Evolutionary conservation across 2,888 invertebrate species (phyloP).

Genomic region (Lasioglossum morio): DNA sequence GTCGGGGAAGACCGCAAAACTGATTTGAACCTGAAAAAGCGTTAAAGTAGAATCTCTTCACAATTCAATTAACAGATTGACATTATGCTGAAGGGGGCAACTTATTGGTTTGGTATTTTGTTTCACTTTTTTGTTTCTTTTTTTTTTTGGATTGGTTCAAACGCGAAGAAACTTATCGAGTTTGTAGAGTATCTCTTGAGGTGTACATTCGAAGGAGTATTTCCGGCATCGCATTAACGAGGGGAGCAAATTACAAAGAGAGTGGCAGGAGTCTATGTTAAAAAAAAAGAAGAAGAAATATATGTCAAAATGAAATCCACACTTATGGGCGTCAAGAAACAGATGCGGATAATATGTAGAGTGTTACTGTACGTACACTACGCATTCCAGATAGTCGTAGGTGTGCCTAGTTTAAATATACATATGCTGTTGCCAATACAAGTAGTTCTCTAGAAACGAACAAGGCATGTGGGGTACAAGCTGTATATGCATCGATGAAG

Average conservation of each 20-base stretch:
- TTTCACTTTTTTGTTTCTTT: neutral
- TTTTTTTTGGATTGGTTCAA: neutral
- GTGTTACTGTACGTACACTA: slow-evolving; percentile 60
- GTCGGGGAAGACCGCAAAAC: slow-evolving; percentile 83
- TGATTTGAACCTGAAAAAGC: slow-evolving; percentile 84
- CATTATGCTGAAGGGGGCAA: slow-evolving; percentile 50
- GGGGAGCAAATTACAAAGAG: slow-evolving; percentile 37
- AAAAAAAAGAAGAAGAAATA: neutral
- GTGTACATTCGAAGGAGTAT: slow-evolving; percentile 30
- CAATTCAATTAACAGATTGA: slow-evolving; percentile 58
- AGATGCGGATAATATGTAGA: slow-evolving; percentile 45
- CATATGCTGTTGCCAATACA: slow-evolving; percentile 56
- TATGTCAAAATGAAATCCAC: slow-evolving; percentile 49
- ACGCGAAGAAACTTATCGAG: slow-evolving; percentile 29
- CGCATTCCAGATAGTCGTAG: slow-evolving; percentile 67
- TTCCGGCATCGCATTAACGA: slow-evolving; percentile 32
- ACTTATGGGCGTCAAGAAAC: slow-evolving; percentile 45
- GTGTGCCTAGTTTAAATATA: slow-evolving; percentile 56
- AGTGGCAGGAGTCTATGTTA: slow-evolving; percentile 26
- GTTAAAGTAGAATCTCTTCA: slow-evolving; percentile 78
- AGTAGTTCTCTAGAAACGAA: slow-evolving; percentile 54
- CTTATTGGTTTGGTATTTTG: slow-evolving; percentile 16
- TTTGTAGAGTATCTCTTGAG: slow-evolving; percentile 9
- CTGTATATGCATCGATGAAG: slow-evolving; percentile 53
- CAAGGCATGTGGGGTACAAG: slow-evolving; percentile 60